Conservation (phyloP, 2,113 vertebrate genomes). For the Rousettus leschenaultii region DNA sequence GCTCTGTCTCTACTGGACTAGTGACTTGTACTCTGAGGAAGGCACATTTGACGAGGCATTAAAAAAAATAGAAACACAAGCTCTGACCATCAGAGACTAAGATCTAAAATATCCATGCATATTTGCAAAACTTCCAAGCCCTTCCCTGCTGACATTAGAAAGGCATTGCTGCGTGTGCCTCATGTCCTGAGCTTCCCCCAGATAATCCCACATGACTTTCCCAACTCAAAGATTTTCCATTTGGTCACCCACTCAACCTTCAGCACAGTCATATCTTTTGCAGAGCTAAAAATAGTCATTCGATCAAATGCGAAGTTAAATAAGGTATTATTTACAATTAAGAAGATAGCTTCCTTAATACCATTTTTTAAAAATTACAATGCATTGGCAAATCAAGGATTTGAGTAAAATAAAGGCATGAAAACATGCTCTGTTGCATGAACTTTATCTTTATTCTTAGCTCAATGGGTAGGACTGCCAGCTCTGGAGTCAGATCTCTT, state of each 20-base stretch:
- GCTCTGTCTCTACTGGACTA: not conserved
- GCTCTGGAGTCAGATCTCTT: not conserved
- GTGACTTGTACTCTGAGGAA: not conserved
- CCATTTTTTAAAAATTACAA: not conserved
- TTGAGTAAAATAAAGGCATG: not conserved
- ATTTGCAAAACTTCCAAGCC: slow-evolving; percentile 28
- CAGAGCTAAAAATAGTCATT: slow-evolving; percentile 61
- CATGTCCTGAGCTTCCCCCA: slow-evolving; percentile 58
- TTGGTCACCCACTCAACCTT: slow-evolving; percentile 60
- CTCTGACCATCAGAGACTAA: not conserved
- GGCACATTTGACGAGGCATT: not conserved
- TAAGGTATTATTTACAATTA: slow-evolving; percentile 40
- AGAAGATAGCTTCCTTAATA: not conserved
- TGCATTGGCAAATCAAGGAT: not conserved
- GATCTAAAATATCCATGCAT: not conserved
- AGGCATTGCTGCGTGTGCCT: not conserved
- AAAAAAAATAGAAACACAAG: slow-evolving; percentile 32
- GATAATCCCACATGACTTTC: slow-evolving; percentile 37
- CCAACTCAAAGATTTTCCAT: slow-evolving; percentile 61
- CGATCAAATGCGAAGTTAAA: slow-evolving; percentile 19
- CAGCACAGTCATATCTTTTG: slow-evolving; percentile 52
- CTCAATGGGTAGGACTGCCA: not conserved
- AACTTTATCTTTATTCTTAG: not conserved
- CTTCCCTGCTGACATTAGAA: slow-evolving; percentile 39
- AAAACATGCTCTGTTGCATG: not conserved